Conservation (phyloP, 2,113 vertebrate species). For the Aphyosemion australe region DNA sequence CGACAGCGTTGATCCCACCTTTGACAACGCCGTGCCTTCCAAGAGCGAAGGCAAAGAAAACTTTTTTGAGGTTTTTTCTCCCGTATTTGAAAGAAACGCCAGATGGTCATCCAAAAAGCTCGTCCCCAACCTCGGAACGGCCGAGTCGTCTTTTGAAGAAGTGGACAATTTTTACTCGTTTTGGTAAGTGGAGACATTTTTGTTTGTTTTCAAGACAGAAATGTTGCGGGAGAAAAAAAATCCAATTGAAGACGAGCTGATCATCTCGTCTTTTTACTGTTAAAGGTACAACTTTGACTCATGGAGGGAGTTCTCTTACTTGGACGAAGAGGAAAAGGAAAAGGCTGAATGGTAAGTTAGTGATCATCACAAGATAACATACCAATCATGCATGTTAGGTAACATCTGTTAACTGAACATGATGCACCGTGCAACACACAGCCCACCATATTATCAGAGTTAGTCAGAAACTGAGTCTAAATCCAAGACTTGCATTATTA, state of each 20-base stretch:
- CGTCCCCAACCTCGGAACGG: constrained; percentile 86
- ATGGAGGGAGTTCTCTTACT: constrained; percentile 98
- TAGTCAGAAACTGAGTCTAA: too few relatives aligned
- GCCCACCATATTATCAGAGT: too few relatives aligned
- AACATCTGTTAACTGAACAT: too few relatives aligned
- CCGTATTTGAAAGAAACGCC: constrained; percentile 93
- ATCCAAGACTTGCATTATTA: too few relatives aligned
- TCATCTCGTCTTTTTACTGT: background rate
- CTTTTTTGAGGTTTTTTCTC: constrained; percentile 89
- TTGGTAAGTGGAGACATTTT: constrained; percentile 81
- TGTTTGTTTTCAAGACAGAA: too few relatives aligned
- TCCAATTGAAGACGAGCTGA: background rate
- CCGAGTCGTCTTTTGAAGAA: constrained; percentile 92
- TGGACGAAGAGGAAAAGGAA: constrained; percentile 99
- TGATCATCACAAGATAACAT: background rate
- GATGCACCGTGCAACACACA: too few relatives aligned
- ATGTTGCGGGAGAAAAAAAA: too few relatives aligned
- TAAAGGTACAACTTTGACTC: constrained; percentile 98
- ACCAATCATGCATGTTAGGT: too few relatives aligned
- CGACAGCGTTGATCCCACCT: constrained; percentile 97
- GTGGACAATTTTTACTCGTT: constrained; percentile 98
- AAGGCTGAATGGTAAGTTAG: constrained; percentile 94
- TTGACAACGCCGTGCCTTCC: constrained; percentile 92
- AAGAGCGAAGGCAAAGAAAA: constrained; percentile 95
- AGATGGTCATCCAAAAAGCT: constrained; percentile 96